A percentile compares a stretch with the other conserved stretches of the same genome.
These are phyloP conservation scores for Noctuana brunneofusca DNA, from an alignment of 2,888 invertebrate species.

Conservation along the genomic window DNA sequence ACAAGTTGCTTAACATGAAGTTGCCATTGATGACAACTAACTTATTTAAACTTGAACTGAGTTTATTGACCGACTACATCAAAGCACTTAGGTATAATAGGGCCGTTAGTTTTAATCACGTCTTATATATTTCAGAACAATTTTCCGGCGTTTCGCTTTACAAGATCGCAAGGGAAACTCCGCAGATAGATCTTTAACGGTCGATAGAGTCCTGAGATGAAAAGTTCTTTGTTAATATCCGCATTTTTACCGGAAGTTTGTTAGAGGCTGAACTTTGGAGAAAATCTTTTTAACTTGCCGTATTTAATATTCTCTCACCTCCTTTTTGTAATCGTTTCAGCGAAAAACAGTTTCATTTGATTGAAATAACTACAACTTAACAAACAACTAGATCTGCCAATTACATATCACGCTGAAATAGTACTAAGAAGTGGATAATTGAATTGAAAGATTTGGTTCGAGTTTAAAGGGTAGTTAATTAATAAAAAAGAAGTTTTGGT, in stretches of 20 bases:
- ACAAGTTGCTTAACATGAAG: no score
- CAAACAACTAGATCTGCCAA: no score
- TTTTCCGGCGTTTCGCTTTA: conserved; percentile 38
- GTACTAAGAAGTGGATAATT: no score
- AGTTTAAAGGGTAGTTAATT: no score
- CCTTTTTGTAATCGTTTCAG: conserved; percentile 5
- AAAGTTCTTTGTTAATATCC: conserved; percentile 46
- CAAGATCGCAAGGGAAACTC: conserved; percentile 47
- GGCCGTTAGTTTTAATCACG: conserved; percentile 29
- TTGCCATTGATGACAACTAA: no score
- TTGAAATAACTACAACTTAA: no score
- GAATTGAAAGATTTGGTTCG: no score
- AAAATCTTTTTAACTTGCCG: conserved; percentile 13
- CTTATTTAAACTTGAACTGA: no score
- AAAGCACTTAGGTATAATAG: no score
- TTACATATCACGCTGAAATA: no score
- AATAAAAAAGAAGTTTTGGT: no score
- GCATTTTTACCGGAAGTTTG: conserved; percentile 11
- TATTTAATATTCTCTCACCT: conserved; percentile 5
- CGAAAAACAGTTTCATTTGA: neutral
- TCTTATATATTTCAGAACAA: conserved; percentile 44
- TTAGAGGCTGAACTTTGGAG: conserved; percentile 7
- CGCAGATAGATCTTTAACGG: conserved; percentile 65
- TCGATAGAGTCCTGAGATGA: conserved; percentile 66
- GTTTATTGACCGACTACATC: no score